These are phyloP conservation scores for Drosophila arawakana DNA, from an alignment of 1,140 invertebrate genomes.

Conservation along the genomic window DNA sequence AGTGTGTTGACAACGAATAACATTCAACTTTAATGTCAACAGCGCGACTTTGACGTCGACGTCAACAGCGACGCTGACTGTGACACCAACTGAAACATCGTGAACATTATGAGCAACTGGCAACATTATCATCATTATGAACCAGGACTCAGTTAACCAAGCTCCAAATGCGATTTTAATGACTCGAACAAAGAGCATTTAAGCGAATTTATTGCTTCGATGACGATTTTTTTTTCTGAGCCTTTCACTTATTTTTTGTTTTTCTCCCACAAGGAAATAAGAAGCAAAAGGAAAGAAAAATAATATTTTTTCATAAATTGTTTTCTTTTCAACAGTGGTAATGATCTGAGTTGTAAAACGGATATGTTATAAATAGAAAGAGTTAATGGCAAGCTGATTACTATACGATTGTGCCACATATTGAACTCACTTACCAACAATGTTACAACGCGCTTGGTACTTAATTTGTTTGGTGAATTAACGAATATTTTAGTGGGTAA, in stretches of 20 bases:
- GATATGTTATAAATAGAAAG: slow-evolving; percentile 9
- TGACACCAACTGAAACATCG: slow-evolving; percentile 15
- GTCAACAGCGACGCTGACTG: background rate
- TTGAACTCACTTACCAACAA: background rate
- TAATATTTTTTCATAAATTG: slow-evolving; percentile 22
- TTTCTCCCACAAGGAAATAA: background rate
- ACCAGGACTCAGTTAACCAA: slow-evolving; percentile 36
- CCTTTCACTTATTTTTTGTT: slow-evolving; percentile 12
- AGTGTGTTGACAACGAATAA: slow-evolving; percentile 79
- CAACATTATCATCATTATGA: slow-evolving; percentile 37
- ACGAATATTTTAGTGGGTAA: too few relatives aligned
- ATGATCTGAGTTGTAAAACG: background rate
- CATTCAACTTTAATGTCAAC: slow-evolving; percentile 73
- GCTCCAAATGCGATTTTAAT: slow-evolving; percentile 79
- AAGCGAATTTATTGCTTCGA: slow-evolving; percentile 73
- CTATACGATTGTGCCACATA: background rate
- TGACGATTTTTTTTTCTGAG: slow-evolving; percentile 27
- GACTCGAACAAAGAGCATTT: slow-evolving; percentile 78
- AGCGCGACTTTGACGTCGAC: background rate
- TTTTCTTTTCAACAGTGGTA: background rate
- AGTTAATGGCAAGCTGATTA: slow-evolving; percentile 2
- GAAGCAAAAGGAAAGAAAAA: background rate
- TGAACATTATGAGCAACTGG: slow-evolving; percentile 25
- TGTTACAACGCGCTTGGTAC: background rate
- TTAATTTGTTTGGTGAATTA: background rate